These are phyloP conservation scores for Zygaena filipendulae DNA, from an alignment of 2,888 invertebrate species.

Conservation along the genomic window DNA sequence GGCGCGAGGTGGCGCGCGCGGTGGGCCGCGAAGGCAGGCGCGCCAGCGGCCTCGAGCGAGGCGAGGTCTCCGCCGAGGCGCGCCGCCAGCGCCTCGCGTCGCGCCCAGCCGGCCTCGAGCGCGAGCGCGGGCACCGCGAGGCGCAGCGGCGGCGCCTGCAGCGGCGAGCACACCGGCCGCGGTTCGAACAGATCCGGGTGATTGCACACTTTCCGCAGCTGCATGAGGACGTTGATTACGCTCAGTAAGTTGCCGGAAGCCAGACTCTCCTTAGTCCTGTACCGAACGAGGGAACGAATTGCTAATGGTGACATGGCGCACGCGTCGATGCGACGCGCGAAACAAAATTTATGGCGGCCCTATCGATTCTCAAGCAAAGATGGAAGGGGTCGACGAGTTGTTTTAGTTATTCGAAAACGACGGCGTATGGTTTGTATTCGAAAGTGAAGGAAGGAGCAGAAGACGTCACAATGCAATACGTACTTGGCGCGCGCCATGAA, in stretches of 20 bases:
- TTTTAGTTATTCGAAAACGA: too few relatives aligned
- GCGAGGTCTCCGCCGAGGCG: constrained; percentile 75
- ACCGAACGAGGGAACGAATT: too few relatives aligned
- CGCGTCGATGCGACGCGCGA: constrained; percentile 4
- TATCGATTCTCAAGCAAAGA: too few relatives aligned
- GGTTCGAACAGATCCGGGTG: constrained; percentile 98
- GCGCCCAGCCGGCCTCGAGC: constrained; percentile 77
- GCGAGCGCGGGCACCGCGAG: constrained; percentile 78
- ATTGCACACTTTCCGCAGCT: constrained; percentile 96
- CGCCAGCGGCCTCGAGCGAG: constrained; percentile 72
- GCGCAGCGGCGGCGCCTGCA: constrained; percentile 84
- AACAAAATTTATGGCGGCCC: background rate
- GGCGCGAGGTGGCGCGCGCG: constrained; percentile 81
- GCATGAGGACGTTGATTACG: constrained; percentile 97
- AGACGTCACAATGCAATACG: too few relatives aligned
- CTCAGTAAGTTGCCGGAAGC: constrained; percentile 93
- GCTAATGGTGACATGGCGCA: constrained; percentile 3
- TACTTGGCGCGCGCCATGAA: constrained; percentile 97
- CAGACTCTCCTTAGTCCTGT: constrained; percentile 92
- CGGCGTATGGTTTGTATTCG: too few relatives aligned
- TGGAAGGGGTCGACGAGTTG: too few relatives aligned
- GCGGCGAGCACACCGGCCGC: constrained; percentile 93
- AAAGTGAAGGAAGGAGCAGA: too few relatives aligned
- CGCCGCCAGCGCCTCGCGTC: constrained; percentile 76
- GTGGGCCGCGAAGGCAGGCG: constrained; percentile 87